Conservation (phyloP, 1,140 invertebrate genomes). For the Heliconius himera region DNA sequence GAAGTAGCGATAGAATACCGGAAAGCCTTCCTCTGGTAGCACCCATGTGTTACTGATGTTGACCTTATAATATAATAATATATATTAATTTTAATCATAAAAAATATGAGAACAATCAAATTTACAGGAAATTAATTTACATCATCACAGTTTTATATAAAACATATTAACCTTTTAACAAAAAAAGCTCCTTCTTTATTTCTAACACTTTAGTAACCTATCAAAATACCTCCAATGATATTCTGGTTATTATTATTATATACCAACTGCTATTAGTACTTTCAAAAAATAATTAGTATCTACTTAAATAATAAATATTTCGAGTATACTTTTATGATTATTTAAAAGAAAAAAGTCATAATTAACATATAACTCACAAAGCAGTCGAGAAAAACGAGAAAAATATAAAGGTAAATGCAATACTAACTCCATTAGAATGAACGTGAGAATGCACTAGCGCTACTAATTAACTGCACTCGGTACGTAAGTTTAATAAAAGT, state of each 20-base stretch:
- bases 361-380: neutral
- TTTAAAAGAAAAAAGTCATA: neutral
- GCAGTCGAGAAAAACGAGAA: neutral
- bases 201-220: too few relatives aligned
- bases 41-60: conserved; percentile 90
- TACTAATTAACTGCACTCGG: conserved; percentile 41
- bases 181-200: too few relatives aligned
- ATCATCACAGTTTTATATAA: too few relatives aligned
- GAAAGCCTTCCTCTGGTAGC: conserved; percentile 87
- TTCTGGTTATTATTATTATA: neutral
- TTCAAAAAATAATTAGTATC: neutral
- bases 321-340: neutral
- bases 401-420: neutral
- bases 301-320: neutral
- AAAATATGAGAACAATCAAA: too few relatives aligned
- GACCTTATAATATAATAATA: conserved; percentile 80
- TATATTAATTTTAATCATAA: neutral
- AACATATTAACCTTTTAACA: too few relatives aligned
- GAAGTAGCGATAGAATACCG: conserved; percentile 90
- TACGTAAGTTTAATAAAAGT: conserved; percentile 44
- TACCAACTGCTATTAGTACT: neutral
- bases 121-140: too few relatives aligned
- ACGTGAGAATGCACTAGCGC: conserved; percentile 38
- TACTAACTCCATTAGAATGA: conserved; percentile 28
- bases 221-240: too few relatives aligned